Evolutionary conservation across 37 sponge, comb jelly and placozoan genomes (phyloP), one percentile per base, ranked within the genome.

Genomic region (Halisarca cf. caerulea): DNA sequence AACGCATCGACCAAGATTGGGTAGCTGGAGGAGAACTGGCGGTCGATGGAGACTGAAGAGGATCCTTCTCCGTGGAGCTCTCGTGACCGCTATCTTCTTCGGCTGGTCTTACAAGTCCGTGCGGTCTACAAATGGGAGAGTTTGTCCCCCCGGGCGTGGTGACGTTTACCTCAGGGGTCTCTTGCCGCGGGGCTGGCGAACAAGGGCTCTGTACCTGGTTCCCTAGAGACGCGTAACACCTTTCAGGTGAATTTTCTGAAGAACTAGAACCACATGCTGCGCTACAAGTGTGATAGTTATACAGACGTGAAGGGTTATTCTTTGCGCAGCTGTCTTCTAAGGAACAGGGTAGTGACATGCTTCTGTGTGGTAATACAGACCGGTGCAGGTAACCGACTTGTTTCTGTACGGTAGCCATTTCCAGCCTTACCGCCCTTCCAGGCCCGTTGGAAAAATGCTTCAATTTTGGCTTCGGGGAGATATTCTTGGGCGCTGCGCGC

Each of bases 1-100:
- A 83, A 14, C 97, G 66, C 87, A 97, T 79, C 47, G 95, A 83
- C 97, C 95, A 97, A 39, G 75, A 97, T 57, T 94, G 82, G 0
- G 59, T 9, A 17, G 35, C 3, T 3, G 23, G 21, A 14, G 32
- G 80, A 53, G 17, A 44, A 9, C 25, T 6, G 58, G 27, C 18
- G 58, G 9, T 3, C 17, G 24, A 20, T 0, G 21, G 35, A 9
- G 80, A 54, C 17, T 33, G 9, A 33, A 15, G 20, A 32, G 58
- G 20, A 1, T 58, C 59, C 36, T 51, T 45, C 36, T 58, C 59
- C 0, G 59, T 30, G 36, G 59, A 33, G 28, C 59, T 80, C 59
- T 80, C 59, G 34, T 80, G 80, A 5, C 58, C 59, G 37, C 59
- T 80, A 51, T 80, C 59, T 1, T 44, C 47, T 25, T 75, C 51